Evolutionary conservation across 2,888 invertebrate species (phyloP).

Genomic region (Syritta pipiens): DNA sequence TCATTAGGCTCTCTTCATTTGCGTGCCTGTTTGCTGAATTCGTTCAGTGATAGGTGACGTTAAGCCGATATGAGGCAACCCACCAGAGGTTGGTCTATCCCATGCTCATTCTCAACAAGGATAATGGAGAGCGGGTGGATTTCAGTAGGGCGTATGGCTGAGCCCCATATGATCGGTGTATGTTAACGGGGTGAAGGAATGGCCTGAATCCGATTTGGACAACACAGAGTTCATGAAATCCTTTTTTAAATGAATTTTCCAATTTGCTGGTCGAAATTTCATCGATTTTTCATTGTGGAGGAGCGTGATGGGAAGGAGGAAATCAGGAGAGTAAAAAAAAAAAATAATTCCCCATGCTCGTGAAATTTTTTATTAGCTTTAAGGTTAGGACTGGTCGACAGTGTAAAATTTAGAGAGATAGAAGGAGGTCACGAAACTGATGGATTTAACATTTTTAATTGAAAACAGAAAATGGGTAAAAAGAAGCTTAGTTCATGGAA

Average conservation of each 20-base stretch:
- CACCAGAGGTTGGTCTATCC: too few species aligned
- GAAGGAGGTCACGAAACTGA: too few species aligned
- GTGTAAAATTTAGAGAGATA: background rate
- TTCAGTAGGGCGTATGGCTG: too few species aligned
- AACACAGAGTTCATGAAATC: constrained; percentile 16
- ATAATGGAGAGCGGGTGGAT: too few species aligned
- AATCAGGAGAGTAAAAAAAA: background rate
- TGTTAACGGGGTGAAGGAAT: too few species aligned
- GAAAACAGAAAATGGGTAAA: too few species aligned
- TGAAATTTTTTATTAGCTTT: background rate
- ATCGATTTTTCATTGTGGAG: background rate
- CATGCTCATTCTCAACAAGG: too few species aligned
- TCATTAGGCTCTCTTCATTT: constrained; percentile 12
- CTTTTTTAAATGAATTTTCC: constrained; percentile 47
- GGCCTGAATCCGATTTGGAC: background rate
- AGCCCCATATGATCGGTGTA: too few species aligned
- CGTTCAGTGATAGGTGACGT: constrained; percentile 6
- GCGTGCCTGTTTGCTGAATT: background rate
- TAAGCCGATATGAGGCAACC: constrained; percentile 19
- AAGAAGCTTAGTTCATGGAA: too few species aligned
- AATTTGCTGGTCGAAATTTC: constrained; percentile 17
- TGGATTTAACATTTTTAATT: constrained; percentile 22
- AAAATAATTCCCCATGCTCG: background rate
- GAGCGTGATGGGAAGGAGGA: background rate
- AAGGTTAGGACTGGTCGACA: too few species aligned